Evolutionary conservation across 1,140 invertebrate species (phyloP).

Genomic region (Trichogramma pretiosum): DNA sequence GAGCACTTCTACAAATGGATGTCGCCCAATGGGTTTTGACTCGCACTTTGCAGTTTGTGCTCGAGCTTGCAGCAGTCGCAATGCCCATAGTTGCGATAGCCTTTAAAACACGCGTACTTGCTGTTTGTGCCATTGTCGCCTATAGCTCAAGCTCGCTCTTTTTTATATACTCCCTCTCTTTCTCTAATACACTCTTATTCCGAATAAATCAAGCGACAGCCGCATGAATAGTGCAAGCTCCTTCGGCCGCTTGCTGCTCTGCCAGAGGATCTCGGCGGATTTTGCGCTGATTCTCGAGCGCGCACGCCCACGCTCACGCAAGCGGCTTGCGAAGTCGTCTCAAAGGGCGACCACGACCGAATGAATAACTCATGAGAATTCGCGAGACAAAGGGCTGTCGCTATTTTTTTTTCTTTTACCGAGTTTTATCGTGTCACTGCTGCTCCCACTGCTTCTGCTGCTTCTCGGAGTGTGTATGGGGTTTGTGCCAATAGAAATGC

Average conservation of each 20-base stretch:
- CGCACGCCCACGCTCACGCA: not conserved
- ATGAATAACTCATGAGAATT: constrained; percentile 34
- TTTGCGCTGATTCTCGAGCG: constrained; percentile 24
- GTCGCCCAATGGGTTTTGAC: no score
- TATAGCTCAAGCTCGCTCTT: no score
- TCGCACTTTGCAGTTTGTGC: no score
- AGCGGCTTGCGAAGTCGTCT: not conserved
- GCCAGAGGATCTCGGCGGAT: constrained; percentile 31
- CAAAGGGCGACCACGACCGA: constrained; percentile 22
- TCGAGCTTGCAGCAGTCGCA: not conserved
- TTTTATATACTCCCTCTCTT: not conserved
- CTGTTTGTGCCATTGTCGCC: no score
- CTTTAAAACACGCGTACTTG: no score
- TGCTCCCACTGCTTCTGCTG: no score
- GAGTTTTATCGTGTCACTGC: no score
- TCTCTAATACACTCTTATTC: not conserved
- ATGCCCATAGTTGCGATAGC: no score
- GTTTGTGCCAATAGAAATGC: no score
- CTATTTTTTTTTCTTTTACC: not conserved
- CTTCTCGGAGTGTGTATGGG: no score
- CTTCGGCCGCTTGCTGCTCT: constrained; percentile 1
- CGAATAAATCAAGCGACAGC: constrained; percentile 14
- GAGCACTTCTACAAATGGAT: no score
- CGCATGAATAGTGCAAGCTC: constrained; percentile 17
- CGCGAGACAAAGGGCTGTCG: not conserved